Conservation (phyloP, 1,140 invertebrate genomes). For the Conopomorpha cramerella region DNA sequence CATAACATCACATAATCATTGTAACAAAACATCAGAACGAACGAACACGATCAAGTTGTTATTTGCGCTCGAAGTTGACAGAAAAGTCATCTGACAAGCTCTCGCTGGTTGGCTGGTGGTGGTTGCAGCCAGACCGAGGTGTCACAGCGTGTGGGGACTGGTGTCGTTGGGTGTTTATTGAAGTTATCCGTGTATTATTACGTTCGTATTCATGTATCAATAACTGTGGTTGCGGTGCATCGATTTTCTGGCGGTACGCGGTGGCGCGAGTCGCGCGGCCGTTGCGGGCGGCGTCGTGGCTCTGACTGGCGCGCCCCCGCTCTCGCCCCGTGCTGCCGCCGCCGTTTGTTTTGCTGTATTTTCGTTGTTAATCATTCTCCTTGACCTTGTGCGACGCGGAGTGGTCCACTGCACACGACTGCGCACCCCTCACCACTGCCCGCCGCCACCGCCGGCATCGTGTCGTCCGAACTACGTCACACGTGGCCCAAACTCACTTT, state of each 20-base stretch:
- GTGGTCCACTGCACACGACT: slow-evolving; percentile 59
- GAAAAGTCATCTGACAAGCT: too few relatives aligned
- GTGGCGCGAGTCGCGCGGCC: slow-evolving; percentile 35
- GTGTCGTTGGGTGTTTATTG: too few relatives aligned
- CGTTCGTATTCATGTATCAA: slow-evolving; percentile 30
- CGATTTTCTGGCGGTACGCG: slow-evolving; percentile 50
- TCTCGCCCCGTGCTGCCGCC: slow-evolving; percentile 34
- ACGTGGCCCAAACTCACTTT: too few relatives aligned
- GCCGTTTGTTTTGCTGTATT: slow-evolving; percentile 60
- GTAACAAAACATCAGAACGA: too few relatives aligned
- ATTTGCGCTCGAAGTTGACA: too few relatives aligned
- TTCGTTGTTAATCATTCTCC: slow-evolving; percentile 62
- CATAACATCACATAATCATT: too few relatives aligned
- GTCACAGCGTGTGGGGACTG: too few relatives aligned
- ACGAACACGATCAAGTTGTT: too few relatives aligned
- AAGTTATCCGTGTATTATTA: too few relatives aligned
- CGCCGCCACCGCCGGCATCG: slow-evolving; percentile 30
- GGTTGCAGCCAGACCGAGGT: too few relatives aligned
- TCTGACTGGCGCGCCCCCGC: slow-evolving; percentile 45
- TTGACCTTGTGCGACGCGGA: slow-evolving; percentile 59
- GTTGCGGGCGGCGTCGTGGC: slow-evolving; percentile 39
- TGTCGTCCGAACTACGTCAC: slow-evolving; percentile 38
- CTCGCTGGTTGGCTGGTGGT: too few relatives aligned
- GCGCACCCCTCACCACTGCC: slow-evolving; percentile 45
- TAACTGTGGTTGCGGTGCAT: slow-evolving; percentile 49